Conservation (phyloP, 2,113 vertebrate species). For the Tragelaphus strepsiceros region DNA sequence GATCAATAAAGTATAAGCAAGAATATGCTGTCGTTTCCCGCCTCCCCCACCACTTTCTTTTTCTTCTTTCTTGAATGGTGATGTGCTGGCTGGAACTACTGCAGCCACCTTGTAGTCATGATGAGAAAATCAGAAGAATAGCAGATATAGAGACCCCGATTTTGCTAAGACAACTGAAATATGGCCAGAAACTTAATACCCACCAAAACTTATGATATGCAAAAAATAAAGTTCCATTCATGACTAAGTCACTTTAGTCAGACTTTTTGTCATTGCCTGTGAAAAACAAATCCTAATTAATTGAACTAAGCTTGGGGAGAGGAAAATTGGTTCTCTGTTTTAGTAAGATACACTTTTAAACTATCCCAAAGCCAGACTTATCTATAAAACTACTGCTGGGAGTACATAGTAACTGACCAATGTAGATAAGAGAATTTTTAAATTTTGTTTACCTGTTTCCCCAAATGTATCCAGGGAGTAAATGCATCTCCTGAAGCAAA, state of each 20-base stretch:
- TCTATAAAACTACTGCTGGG: not conserved
- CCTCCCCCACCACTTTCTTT: not conserved
- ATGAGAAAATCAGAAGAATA: not conserved
- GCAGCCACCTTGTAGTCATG: not conserved
- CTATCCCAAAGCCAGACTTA: not conserved
- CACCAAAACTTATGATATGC: not conserved
- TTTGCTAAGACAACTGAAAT: not conserved
- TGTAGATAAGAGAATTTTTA: not conserved
- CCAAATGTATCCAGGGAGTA: not conserved
- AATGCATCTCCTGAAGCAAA: not conserved
- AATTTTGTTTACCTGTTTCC: not conserved
- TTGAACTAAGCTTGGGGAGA: not conserved
- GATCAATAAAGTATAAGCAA: not conserved
- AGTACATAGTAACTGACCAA: not conserved
- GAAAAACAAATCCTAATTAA: not conserved
- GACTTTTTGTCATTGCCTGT: not conserved
- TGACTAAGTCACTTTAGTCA: not conserved
- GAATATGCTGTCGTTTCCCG: accelerated
- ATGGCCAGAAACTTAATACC: not conserved
- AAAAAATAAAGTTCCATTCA: not conserved
- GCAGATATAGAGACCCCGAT: not conserved
- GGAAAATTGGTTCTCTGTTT: not conserved
- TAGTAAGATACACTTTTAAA: not conserved
- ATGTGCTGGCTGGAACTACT: not conserved
- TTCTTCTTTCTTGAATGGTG: not conserved